Evolutionary conservation across 2,888 invertebrate species (phyloP).

Genomic region (Calliphora vomitoria): DNA sequence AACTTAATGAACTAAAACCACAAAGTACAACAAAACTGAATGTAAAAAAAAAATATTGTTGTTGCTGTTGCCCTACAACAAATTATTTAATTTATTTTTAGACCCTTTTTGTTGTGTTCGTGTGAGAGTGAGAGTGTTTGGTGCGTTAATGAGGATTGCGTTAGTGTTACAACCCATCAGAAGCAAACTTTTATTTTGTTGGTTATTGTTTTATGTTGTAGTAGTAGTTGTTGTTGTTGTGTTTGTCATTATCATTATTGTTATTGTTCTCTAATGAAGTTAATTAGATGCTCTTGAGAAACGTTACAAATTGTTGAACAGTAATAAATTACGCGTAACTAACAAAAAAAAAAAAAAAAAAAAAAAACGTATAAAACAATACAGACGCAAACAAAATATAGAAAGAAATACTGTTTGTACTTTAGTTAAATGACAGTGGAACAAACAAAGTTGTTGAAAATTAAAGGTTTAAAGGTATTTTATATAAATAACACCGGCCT

Average conservation of each 20-base stretch:
- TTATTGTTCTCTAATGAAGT: slow-evolving; percentile 11
- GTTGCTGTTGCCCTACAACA: background rate
- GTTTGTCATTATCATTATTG: background rate
- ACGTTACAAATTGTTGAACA: slow-evolving; percentile 23
- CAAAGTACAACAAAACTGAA: background rate
- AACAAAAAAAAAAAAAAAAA: too few species aligned
- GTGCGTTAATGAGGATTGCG: background rate
- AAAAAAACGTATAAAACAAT: background rate
- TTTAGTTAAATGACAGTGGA: background rate
- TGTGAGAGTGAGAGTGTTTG: background rate
- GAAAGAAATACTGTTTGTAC: background rate
- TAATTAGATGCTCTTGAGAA: slow-evolving; percentile 37
- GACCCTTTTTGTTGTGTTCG: background rate
- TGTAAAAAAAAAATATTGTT: background rate
- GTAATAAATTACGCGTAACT: slow-evolving; percentile 4
- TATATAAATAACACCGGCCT: too few species aligned
- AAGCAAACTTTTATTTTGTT: background rate
- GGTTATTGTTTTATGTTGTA: background rate
- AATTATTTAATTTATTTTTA: background rate
- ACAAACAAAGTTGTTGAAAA: background rate
- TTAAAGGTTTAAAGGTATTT: too few species aligned
- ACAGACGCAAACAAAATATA: slow-evolving; percentile 1
- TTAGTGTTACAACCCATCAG: background rate
- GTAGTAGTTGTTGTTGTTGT: background rate
- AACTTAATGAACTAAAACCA: background rate